Evolutionary conservation across 2,797 vertebrate species (phyloP), one percentile per base, ranked within the genome.

Genomic region (Melanotaenia nigrans): DNA sequence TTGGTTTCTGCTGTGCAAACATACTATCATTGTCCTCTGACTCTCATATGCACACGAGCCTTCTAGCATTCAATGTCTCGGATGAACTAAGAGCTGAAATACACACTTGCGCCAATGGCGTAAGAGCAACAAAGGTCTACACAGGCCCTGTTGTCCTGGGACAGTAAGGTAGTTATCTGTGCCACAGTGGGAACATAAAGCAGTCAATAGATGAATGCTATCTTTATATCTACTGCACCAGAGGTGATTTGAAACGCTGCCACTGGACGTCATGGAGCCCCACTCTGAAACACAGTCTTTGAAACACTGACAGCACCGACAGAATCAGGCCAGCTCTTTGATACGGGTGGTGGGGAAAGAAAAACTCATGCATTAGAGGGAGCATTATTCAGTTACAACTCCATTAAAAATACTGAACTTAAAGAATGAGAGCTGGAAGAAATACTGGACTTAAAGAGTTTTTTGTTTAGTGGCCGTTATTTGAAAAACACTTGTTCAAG

Each of bases 201-300:
- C 85, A 87, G 89, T 90, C 81, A 88, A 88, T 82, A 84, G 88
- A 93, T 92, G 92, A 93, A 93, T 92, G 87, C 88, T 90, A 92
- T 92, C 92, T 90, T 92, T 91, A 89, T 91, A 91, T 92, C 91
- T 86, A 63, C 89, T 81, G 86, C 88, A 90, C 89, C 90, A 91
- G 89, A 92, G 90, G 92, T 92, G 92, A 90, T 91, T 87, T 92
- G 90, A 92, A 92, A 91, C 83, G 77, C 76, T 89, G 87, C 90
- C 90, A 91, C 85, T 85, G 87, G 76, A 91, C 82, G 87, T 91
- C 91, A 90, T 81, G 65, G 84, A 88, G 85, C 82, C 71, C 63
- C 40, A 10, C 82, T 78, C 84, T 87, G 84, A 88, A 90, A 79
- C 78, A 35, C 76, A 32, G 81, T 68, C 87, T 92, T 92, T 93